Conservation (phyloP, 2,888 invertebrate species). For the Oxyscelio sp. region DNA sequence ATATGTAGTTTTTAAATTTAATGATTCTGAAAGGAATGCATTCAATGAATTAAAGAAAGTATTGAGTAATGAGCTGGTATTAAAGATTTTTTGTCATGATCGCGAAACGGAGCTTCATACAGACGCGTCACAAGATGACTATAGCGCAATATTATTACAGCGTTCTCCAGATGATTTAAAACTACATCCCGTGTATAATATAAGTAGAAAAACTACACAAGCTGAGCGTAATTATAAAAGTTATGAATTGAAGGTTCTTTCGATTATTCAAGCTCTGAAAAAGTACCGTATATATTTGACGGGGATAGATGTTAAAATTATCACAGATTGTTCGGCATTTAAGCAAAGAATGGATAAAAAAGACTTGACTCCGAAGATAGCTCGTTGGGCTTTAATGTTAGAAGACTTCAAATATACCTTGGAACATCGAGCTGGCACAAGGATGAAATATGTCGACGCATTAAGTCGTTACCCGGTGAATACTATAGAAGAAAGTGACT, state of each 20-base stretch:
- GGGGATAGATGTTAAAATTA: constrained; percentile 10
- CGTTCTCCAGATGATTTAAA: constrained; percentile 10
- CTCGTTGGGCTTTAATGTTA: constrained; percentile 41
- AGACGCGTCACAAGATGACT: constrained; percentile 25
- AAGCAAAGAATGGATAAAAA: constrained; percentile 43
- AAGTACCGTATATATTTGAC: constrained; percentile 44
- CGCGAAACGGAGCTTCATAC: no score
- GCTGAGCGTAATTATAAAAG: constrained; percentile 38
- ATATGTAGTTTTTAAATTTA: constrained; percentile 20
- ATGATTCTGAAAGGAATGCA: neutral
- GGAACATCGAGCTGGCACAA: constrained; percentile 30
- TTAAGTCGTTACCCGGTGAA: constrained; percentile 29
- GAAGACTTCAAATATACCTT: constrained; percentile 47
- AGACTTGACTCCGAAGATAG: constrained; percentile 32
- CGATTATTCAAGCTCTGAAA: constrained; percentile 16
- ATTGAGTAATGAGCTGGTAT: constrained; percentile 14
- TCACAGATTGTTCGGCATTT: constrained; percentile 27
- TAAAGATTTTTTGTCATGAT: constrained; percentile 9
- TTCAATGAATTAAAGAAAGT: constrained; percentile 13
- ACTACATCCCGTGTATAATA: constrained; percentile 41
- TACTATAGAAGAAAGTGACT: neutral
- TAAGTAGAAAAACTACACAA: constrained; percentile 13
- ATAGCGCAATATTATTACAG: constrained; percentile 30
- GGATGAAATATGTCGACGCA: constrained; percentile 58
- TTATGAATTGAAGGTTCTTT: constrained; percentile 50